phyloP scores from a whole-genome alignment of 2,888 invertebrate species.

The Steinernema scapterisci region DNA sequence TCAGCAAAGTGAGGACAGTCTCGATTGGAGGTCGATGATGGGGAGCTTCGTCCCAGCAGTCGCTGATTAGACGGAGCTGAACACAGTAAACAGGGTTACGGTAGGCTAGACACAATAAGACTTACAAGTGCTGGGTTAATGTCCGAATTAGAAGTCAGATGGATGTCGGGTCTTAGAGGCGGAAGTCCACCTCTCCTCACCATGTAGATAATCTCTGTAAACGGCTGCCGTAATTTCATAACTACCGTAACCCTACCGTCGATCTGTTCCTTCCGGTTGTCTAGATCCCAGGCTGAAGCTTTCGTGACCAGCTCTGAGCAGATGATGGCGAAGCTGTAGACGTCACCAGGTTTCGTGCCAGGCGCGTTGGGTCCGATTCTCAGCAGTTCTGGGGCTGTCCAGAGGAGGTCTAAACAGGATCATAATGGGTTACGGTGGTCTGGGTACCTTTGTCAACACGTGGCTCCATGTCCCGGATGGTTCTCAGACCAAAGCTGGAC shows the following conservation, averaged over 20 bases:
- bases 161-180: slow-evolving; percentile 14
- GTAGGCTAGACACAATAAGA: too few species aligned
- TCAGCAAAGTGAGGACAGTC: slow-evolving; percentile 1
- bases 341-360: slow-evolving; percentile 43
- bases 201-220: slow-evolving; percentile 25
- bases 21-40: background rate
- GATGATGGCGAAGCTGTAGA: slow-evolving; percentile 53
- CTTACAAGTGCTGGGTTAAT: slow-evolving; percentile 44
- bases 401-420: slow-evolving; percentile 38
- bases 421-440: background rate
- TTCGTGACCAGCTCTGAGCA: slow-evolving; percentile 50
- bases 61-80: slow-evolving; percentile 32
- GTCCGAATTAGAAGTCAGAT: slow-evolving; percentile 37
- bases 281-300: background rate
- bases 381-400: slow-evolving; percentile 48
- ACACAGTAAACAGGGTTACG: background rate
- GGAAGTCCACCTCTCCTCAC: background rate
- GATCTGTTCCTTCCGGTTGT: slow-evolving; percentile 5
- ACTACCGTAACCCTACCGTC: background rate
- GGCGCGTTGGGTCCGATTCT: slow-evolving; percentile 16
- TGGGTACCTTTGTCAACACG: background rate
- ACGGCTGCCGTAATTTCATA: background rate
- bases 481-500: slow-evolving; percentile 44
- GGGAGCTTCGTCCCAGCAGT: slow-evolving; percentile 28
- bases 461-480: slow-evolving; percentile 40